Evolutionary conservation across 2,797 vertebrate species (phyloP).

Genomic region (Urocyon cinereoargenteus): DNA sequence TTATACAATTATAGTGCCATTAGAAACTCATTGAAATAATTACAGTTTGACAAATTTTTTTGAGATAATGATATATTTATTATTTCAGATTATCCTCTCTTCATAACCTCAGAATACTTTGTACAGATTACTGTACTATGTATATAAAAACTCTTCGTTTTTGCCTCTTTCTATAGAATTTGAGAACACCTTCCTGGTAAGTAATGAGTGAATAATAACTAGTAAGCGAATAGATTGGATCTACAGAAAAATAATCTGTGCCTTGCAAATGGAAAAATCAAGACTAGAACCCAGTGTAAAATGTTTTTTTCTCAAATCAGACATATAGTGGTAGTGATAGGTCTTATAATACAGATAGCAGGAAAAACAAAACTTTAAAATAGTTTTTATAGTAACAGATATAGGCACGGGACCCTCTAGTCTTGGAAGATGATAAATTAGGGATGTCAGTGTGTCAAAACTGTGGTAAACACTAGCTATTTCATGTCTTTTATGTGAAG

Average conservation of each 20-base stretch:
- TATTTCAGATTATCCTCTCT: neutral
- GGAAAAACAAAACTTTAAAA: neutral
- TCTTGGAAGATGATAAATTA: constrained; percentile 60
- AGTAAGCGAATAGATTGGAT: neutral
- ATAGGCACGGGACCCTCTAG: constrained; percentile 52
- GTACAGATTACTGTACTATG: neutral
- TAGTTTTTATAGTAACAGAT: constrained; percentile 50
- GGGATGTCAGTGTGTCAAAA: neutral
- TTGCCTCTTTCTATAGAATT: neutral
- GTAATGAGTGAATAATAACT: neutral
- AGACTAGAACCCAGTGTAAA: neutral
- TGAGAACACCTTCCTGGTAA: neutral
- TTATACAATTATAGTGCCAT: neutral
- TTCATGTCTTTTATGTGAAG: neutral
- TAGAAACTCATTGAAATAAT: constrained; percentile 22
- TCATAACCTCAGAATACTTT: neutral
- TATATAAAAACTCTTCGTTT: neutral
- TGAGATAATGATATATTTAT: neutral
- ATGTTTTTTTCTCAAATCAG: neutral
- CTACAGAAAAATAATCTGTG: neutral
- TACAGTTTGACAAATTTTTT: constrained; percentile 31
- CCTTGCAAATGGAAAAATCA: constrained; percentile 17
- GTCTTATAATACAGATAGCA: constrained; percentile 40
- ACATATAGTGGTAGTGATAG: neutral
- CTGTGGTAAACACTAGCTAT: neutral